A percentile compares a stretch with the other conserved stretches of the same genome.
These are phyloP conservation scores for Crocallis elinguaria DNA, from an alignment of 2,888 invertebrate species.

Conservation along the genomic window DNA sequence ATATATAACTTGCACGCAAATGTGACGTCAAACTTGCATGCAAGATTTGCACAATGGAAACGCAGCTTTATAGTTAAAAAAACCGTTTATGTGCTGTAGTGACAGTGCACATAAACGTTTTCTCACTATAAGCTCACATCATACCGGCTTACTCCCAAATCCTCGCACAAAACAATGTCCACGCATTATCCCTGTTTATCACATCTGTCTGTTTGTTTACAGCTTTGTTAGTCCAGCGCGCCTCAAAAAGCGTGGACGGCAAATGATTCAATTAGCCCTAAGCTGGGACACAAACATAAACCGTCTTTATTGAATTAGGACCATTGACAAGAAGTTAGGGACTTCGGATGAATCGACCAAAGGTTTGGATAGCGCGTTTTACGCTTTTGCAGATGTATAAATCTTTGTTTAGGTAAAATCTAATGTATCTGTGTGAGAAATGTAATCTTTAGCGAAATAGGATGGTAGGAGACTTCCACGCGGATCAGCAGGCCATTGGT, in stretches of 20 bases:
- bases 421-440: too few species aligned
- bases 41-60: too few species aligned
- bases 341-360: constrained; percentile 2
- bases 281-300: constrained; percentile 45
- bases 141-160: constrained; percentile 1
- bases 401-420: neutral
- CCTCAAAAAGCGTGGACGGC: constrained; percentile 25
- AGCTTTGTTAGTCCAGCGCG: constrained; percentile 22
- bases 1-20: too few species aligned
- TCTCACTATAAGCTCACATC: too few species aligned
- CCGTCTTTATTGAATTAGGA: constrained; percentile 32
- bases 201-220: constrained; percentile 23
- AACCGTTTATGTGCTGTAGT: too few species aligned
- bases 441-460: too few species aligned
- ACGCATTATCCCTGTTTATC: constrained; percentile 27
- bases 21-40: too few species aligned
- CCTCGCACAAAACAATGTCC: constrained; percentile 11
- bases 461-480: too few species aligned
- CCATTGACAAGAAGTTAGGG: constrained; percentile 18
- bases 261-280: constrained; percentile 47
- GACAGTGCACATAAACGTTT: too few species aligned
- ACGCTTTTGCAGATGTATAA: neutral
- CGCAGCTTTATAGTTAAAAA: too few species aligned
- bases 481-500: too few species aligned
- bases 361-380: constrained; percentile 1